A percentile compares a stretch with the other conserved stretches of the same genome.
Conservation (phyloP, 2,888 invertebrate genomes). For the Crepidodera aurea region DNA sequence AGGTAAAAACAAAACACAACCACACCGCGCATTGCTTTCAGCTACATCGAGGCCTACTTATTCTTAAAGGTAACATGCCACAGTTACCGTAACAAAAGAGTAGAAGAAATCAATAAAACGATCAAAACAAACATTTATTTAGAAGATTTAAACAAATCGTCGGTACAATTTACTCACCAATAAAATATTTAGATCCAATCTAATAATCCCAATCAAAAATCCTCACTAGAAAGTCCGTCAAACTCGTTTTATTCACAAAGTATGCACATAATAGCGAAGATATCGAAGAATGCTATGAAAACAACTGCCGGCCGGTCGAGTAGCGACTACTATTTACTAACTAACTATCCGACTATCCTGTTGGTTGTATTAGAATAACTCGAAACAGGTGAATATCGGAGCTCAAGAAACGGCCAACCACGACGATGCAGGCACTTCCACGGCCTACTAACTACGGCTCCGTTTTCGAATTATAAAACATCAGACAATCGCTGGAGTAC, state of each 20-base stretch:
- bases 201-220: conserved; percentile 17
- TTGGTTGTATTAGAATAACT: conserved; percentile 12
- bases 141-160: not conserved
- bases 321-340: conserved; percentile 10
- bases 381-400: conserved; percentile 26
- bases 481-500: conserved; percentile 15
- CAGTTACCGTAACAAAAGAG: conserved; percentile 25
- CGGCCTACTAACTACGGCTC: conserved; percentile 25
- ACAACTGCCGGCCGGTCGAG: conserved; percentile 26
- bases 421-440: conserved; percentile 17
- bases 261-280: conserved; percentile 20
- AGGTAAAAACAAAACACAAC: too few species aligned
- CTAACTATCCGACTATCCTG: not conserved
- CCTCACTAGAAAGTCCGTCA: conserved; percentile 13
- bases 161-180: not conserved
- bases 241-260: conserved; percentile 24
- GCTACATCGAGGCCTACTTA: conserved; percentile 24
- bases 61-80: conserved; percentile 15
- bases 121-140: not conserved
- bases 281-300: conserved; percentile 7
- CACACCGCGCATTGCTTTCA: conserved; percentile 13
- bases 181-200: not conserved
- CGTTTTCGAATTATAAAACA: conserved; percentile 16
- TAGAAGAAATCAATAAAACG: not conserved
- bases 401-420: conserved; percentile 13